These are phyloP conservation scores for Oscheius sp. DNA, from an alignment of 2,888 invertebrate genomes.

Conservation along the genomic window DNA sequence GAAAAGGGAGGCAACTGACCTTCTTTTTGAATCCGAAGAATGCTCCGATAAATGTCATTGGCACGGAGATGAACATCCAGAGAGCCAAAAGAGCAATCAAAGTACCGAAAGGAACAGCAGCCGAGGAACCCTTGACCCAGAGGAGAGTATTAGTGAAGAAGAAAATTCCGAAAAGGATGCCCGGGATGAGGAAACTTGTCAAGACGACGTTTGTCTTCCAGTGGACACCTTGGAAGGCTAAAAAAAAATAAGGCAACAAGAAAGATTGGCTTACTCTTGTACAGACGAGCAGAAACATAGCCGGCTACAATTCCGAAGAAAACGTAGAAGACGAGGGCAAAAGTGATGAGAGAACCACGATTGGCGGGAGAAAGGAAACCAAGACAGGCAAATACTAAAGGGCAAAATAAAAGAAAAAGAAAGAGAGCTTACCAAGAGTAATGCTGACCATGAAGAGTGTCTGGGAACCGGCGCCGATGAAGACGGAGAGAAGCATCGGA, in stretches of 20 bases:
- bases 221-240: conserved; percentile 90
- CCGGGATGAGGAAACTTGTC: conserved; percentile 95
- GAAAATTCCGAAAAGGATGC: conserved; percentile 94
- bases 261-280: conserved; percentile 82
- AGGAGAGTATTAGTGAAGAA: conserved; percentile 95
- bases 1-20: conserved; percentile 77
- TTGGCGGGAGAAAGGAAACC: conserved; percentile 98
- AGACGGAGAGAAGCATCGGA: conserved; percentile 93
- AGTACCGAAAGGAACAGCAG: conserved; percentile 95
- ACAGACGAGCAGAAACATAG: conserved; percentile 93
- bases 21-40: conserved; percentile 97
- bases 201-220: conserved; percentile 98
- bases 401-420: too few relatives aligned
- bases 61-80: conserved; percentile 98
- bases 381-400: conserved; percentile 90
- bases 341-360: conserved; percentile 97
- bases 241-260: conserved; percentile 44
- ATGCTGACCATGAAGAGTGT: conserved; percentile 95
- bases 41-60: conserved; percentile 95
- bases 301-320: conserved; percentile 95
- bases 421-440: conserved; percentile 78
- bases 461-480: conserved; percentile 95
- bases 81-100: conserved; percentile 90
- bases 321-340: conserved; percentile 95
- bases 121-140: conserved; percentile 95